Evolutionary conservation across 92 coral and sea anemone species (phyloP).

Genomic region (Isaurus tuberculatus): DNA sequence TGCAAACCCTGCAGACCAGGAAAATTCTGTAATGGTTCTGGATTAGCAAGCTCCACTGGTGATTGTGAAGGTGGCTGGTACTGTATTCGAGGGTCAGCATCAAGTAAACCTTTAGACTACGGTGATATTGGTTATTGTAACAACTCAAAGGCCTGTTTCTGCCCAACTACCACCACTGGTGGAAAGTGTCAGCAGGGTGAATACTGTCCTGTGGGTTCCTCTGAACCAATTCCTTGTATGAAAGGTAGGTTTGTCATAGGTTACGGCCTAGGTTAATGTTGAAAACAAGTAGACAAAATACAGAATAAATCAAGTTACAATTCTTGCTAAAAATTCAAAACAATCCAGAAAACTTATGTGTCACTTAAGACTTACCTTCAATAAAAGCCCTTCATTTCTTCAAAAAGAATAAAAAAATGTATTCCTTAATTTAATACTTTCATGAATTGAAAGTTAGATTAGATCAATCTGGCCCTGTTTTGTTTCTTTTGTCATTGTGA

Average conservation of each 20-base stretch:
- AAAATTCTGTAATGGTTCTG: conserved; percentile 83
- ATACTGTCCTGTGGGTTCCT: conserved; percentile 90
- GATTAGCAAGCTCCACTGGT: conserved; percentile 80
- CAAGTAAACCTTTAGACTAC: conserved; percentile 77
- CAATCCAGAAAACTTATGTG: too few species aligned
- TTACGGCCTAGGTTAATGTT: too few species aligned
- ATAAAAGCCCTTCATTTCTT: too few species aligned
- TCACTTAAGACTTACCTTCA: too few species aligned
- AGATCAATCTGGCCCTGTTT: too few species aligned
- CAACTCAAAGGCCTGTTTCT: conserved; percentile 80
- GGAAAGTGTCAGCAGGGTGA: conserved; percentile 93
- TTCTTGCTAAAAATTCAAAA: too few species aligned
- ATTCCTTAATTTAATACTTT: too few species aligned
- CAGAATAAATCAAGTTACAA: too few species aligned
- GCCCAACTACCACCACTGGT: conserved; percentile 95
- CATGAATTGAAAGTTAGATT: too few species aligned
- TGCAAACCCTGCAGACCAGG: conserved; percentile 94
- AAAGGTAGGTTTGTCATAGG: conserved; percentile 73
- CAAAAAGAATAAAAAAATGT: too few species aligned
- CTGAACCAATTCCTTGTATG: conserved; percentile 88
- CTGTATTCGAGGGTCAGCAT: conserved; percentile 90
- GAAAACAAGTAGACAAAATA: too few species aligned
- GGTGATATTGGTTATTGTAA: conserved; percentile 82
- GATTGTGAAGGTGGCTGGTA: conserved; percentile 91
- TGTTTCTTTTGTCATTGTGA: too few species aligned